These are phyloP conservation scores for Cataglyphis altisquamis DNA, from an alignment of 2,888 invertebrate genomes.

Conservation along the genomic window DNA sequence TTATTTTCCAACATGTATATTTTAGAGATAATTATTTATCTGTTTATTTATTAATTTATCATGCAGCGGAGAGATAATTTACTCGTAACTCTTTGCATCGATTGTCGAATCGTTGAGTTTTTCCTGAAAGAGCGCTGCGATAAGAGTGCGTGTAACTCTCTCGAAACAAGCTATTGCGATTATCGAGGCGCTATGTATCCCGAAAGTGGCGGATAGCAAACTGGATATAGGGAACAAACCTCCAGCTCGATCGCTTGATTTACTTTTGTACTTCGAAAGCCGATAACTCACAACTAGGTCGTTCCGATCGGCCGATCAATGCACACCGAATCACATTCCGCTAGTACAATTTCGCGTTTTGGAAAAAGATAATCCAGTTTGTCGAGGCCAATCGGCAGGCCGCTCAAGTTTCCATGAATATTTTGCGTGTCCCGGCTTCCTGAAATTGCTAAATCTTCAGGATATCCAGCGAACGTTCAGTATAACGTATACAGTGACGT, in stretches of 20 bases:
- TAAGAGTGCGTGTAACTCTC: constrained; percentile 48
- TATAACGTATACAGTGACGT: neutral
- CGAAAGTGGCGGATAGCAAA: constrained; percentile 55
- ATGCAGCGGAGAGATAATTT: neutral
- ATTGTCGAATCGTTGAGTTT: neutral
- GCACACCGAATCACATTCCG: constrained; percentile 53
- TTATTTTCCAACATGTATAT: neutral
- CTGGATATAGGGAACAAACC: constrained; percentile 48
- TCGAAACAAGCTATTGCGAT: constrained; percentile 46
- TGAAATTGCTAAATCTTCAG: constrained; percentile 11
- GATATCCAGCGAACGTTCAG: neutral
- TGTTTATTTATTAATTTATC: neutral
- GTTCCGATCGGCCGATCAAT: constrained; percentile 53
- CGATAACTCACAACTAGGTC: constrained; percentile 66
- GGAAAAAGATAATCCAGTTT: constrained; percentile 35
- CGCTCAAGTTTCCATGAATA: constrained; percentile 23
- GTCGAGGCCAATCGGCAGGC: constrained; percentile 15
- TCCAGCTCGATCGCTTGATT: constrained; percentile 58
- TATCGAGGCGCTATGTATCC: constrained; percentile 46
- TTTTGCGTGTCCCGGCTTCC: constrained; percentile 15
- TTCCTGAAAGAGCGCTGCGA: constrained; percentile 8
- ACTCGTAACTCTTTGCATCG: neutral
- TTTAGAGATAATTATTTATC: neutral
- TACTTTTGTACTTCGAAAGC: constrained; percentile 62
- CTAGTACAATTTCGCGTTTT: constrained; percentile 39